Base-by-base conservation (phyloP, 2,113 vertebrate species). In the Aphyosemion australe region DNA sequence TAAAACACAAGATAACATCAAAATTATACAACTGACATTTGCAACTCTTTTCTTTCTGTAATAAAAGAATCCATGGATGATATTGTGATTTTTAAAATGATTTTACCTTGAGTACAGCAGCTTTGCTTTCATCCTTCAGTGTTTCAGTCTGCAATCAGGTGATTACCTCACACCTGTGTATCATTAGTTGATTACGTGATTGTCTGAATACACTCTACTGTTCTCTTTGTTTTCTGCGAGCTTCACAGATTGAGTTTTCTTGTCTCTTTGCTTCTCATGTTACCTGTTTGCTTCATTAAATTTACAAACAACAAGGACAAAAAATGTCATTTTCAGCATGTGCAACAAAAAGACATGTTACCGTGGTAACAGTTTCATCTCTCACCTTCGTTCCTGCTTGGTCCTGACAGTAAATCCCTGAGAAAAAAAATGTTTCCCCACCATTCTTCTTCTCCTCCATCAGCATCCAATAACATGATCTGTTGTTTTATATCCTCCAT, bases 331-430 rank as follows among this genome's bases (percentile, higher is more conserved):
- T 18, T 19, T 49, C 43, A 45, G 47, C 8, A 20, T 12, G 13
- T 49, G 47, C 18, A 19, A 49, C 19, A 14, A 49, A 9, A 53
- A 34, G 1, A 16, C 7, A 10, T 26, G 13, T 34, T 53, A 15
- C 43, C n/a, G 12, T 52, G 26, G 15, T 14, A 53, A 31, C 16
- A 12, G 15, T 10, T 37, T 4, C 31, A 14, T 54, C 31, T 54
- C 9, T 37, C 52, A 37, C 31, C 31, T 54, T n/a, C 31, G 8
- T 10, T 34, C 7, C 32, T 34, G 10, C 13, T 55, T 12, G 20
- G 26, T 18, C 31, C 53, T 39, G 53, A 55, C n/a, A 39, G 34
- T 39, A 55, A 55, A 55, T 55, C 53, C 34, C 32, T 19, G 39
- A 55, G n/a, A n/a, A n/a, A 37, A 31, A 15, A 37, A 26, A 5